Base-by-base conservation (phyloP, 2,113 vertebrate genomes). In the Equus przewalskii region DNA sequence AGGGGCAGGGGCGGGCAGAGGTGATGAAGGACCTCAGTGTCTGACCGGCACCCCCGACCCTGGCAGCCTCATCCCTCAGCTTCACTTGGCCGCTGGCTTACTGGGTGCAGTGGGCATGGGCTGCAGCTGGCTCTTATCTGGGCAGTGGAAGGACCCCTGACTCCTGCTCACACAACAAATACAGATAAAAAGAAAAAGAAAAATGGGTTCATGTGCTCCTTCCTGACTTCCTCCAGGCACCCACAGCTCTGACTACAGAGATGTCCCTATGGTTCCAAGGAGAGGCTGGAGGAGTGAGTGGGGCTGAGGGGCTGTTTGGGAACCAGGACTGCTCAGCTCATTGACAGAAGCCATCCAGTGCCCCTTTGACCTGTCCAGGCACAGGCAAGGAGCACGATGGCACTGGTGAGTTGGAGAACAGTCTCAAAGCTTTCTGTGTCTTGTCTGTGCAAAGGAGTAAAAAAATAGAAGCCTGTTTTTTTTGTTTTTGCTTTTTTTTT, bases 41-140 rank as follows among this genome's bases (percentile, higher is more conserved):
- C 36, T 69, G 2, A 60, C 56, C 62, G 1, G 28, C 22, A 3
- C 30, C 19, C 22, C 8, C 33, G 0, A 5, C 1, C 0, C 2
- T 60, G 30, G 6, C 5, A 3, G 54, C 41, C 30, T n/a, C 24
- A 18, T 7, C 19, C 21, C 56, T 33, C 16, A 16, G 28, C 36
- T 70, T 67, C 8, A 72, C 26, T 62, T 44, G 46, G 26, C 3
- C 18, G 24, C 21, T 0, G 0, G 26, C 36, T 84, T 2, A 0
- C 64, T 81, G 41, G 26, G 24, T 51, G 30, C 36, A n/a, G 73
- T 8, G 1, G 22, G 11, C 24, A 13, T 28, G 26, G 19, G 8
- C 24, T 58, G 49, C 12, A 15, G 28, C 58, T 28, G n/a, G 13
- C 12, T 89, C 10, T 26, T 49, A 13, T 41, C 10, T 88, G 49